Evolutionary conservation across 1,140 invertebrate genomes (phyloP).

Genomic region (Lasioglossum albipes): DNA sequence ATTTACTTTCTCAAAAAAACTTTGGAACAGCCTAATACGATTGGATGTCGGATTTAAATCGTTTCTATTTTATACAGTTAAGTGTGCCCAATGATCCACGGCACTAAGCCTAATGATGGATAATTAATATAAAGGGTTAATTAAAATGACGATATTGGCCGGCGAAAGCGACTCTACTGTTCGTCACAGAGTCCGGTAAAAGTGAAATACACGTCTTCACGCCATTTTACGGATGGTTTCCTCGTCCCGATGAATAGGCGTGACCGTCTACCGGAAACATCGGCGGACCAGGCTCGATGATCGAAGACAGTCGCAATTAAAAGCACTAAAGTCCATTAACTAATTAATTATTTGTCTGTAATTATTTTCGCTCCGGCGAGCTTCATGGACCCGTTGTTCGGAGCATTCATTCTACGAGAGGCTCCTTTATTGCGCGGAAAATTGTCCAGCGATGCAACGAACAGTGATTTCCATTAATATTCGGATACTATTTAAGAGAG

Average conservation of each 20-base stretch:
- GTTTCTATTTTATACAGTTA: no score
- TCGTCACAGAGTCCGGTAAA: background rate
- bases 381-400: background rate
- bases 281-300: background rate
- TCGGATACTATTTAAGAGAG: background rate
- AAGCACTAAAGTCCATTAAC: slow-evolving; percentile 33
- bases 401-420: background rate
- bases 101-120: no score
- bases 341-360: slow-evolving; percentile 54
- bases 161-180: background rate
- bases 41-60: no score
- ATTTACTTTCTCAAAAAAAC: no score
- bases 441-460: background rate
- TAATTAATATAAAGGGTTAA: background rate
- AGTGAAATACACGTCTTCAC: background rate
- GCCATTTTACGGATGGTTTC: background rate
- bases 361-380: slow-evolving; percentile 27
- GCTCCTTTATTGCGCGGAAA: background rate
- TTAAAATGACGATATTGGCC: slow-evolving; percentile 24
- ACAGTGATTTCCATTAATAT: no score
- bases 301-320: slow-evolving; percentile 32
- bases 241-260: background rate
- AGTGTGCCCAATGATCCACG: no score
- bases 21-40: no score
- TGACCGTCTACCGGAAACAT: background rate